Evolutionary conservation across 2,113 vertebrate species (phyloP).

Genomic region (Brachypodius melanocephalos): DNA sequence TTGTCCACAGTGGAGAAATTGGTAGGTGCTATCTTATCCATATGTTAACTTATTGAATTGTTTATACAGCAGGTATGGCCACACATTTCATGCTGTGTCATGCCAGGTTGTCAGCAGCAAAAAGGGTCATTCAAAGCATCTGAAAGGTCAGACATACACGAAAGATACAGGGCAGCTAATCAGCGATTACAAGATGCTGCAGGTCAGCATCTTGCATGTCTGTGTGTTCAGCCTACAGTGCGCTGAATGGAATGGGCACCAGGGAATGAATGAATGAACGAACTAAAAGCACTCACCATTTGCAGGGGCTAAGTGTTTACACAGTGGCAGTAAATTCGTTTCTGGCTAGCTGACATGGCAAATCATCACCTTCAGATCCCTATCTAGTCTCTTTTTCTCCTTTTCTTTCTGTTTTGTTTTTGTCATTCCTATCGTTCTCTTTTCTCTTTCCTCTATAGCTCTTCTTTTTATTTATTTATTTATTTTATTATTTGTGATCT

Average conservation of each 20-base stretch:
- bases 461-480: no score
- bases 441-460: background rate
- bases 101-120: background rate
- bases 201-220: background rate
- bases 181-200: background rate
- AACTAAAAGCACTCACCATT: background rate
- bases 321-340: background rate
- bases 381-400: background rate
- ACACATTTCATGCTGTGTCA: background rate
- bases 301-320: background rate
- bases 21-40: background rate
- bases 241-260: no score
- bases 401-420: background rate
- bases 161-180: background rate
- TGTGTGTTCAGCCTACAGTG: background rate
- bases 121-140: accelerated
- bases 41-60: background rate
- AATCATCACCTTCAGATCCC: background rate
- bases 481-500: background rate
- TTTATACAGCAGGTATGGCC: background rate
- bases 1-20: background rate
- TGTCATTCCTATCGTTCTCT: background rate
- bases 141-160: background rate
- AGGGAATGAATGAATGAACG: background rate
- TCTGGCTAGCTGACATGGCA: background rate